A percentile compares a stretch with the other conserved stretches of the same genome.
Evolutionary conservation across 2,113 vertebrate species (phyloP).

Genomic region (Cisticola juncidis): DNA sequence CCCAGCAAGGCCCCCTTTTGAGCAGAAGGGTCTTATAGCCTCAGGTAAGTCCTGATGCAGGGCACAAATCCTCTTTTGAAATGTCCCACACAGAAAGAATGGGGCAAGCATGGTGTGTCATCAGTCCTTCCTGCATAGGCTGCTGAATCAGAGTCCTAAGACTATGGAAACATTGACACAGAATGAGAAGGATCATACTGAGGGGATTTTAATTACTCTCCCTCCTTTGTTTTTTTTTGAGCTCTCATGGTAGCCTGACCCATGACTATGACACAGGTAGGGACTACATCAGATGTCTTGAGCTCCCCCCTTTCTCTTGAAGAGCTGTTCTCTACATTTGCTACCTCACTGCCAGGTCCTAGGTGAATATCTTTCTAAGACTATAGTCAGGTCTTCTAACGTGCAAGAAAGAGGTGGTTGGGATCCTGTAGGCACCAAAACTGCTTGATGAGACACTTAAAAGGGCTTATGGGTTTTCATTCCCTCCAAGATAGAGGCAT

Average conservation of each 20-base stretch:
- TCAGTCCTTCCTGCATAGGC: background rate
- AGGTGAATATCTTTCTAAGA: background rate
- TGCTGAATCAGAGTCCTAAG: background rate
- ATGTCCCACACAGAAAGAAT: background rate
- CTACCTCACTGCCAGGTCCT: background rate
- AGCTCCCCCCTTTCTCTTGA: background rate
- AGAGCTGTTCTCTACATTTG: background rate
- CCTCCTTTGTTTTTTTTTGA: background rate
- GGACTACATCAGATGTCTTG: background rate
- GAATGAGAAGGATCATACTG: background rate
- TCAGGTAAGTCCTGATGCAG: background rate
- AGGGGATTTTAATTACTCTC: fast-evolving
- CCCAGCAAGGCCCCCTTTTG: background rate
- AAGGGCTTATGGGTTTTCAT: background rate
- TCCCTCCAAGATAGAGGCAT: background rate
- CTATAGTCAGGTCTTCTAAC: background rate
- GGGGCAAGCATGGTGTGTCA: background rate
- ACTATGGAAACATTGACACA: background rate
- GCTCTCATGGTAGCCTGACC: background rate
- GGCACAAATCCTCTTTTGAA: background rate
- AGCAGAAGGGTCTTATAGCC: background rate
- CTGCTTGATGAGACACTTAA: background rate
- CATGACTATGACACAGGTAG: background rate
- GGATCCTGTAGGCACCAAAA: background rate
- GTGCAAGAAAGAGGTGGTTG: background rate